Conservation (phyloP, 2,797 vertebrate species). For the Synaphobranchus kaupii region DNA sequence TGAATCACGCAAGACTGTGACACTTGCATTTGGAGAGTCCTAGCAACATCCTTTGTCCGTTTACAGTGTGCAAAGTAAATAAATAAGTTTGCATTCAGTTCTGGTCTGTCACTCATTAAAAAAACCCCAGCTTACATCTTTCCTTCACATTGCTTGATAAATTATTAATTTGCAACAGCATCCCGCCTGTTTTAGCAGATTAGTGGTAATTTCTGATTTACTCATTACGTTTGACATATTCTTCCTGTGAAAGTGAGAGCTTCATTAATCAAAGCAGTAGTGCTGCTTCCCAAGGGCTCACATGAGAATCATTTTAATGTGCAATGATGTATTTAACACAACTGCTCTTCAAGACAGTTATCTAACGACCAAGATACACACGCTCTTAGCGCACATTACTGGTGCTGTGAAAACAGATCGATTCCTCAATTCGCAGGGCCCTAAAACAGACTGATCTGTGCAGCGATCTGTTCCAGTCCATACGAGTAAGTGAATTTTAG, state of each 20-base stretch:
- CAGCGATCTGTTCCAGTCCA: not conserved
- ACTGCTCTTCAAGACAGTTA: not conserved
- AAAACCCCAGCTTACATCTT: not conserved
- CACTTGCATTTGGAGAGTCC: not conserved
- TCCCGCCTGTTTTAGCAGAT: not conserved
- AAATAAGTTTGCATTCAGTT: not conserved
- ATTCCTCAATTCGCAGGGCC: not conserved
- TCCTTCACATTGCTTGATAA: not conserved
- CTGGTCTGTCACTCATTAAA: not conserved
- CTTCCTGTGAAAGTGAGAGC: constrained; percentile 1
- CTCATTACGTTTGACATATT: constrained; percentile 17
- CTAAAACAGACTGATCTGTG: not conserved
- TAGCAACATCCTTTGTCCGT: not conserved
- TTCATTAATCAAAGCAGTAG: constrained; percentile 12
- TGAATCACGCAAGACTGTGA: not conserved
- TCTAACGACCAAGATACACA: not conserved
- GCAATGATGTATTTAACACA: constrained; percentile 10
- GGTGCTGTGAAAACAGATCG: not conserved
- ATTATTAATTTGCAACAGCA: not conserved
- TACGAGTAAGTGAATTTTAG: not conserved
- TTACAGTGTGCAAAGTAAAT: not conserved
- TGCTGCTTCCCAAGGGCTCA: not conserved
- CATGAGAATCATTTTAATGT: constrained; percentile 16
- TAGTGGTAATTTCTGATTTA: constrained; percentile 11
- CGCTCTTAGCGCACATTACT: not conserved